Base-by-base conservation (phyloP, 2,888 invertebrate species). In the Sminthurides aquaticus region DNA sequence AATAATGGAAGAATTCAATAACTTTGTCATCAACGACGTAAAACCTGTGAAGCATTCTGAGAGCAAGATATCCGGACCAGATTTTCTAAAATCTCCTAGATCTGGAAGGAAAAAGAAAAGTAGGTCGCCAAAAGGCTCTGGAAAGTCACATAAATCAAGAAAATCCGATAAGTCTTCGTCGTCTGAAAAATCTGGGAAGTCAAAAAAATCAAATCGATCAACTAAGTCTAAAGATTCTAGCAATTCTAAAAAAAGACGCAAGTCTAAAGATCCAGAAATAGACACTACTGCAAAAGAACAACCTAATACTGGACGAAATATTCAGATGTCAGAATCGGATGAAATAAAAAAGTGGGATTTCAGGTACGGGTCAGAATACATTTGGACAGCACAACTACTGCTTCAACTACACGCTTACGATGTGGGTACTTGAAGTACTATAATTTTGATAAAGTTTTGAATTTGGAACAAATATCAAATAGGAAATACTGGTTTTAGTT, bases 321-420 rank as follows among this genome's bases (percentile, higher is more conserved):
- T 34, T 11, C n/a, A n/a, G n/a, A 43, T 11, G 43, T 43, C 43
- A 8, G 43, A 43, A 11, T 43, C 43, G 8, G 43, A 43, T 11
- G 43, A 11, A 43, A 55, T 18, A 20, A 20, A 24, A 3, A 22
- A 18, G 2, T 49, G 49, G 66, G n/a, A 25, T 64, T 25, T 15
- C 28, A 26, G 62, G 25, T 18, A 43, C 24, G 71, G 71, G 0
- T 70, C 72, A 1, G 72, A 74, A 57, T 65, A 70, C 11, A 72
- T 72, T 54, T 74, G 71, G 73, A 64, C 74, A 15, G 70, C 71
- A 0, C 66, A 70, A 3, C 43, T 74, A 5, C 67, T 74, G n/a
- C 58, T 74, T 2, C 65, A 70, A 15, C 62, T 72, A 55, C 55
- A 70, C 52, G 66, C 71, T 48, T 71, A 69, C 67, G 72, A 74